Conservation (phyloP, 2,797 vertebrate species). For the Coreius guichenoti region DNA sequence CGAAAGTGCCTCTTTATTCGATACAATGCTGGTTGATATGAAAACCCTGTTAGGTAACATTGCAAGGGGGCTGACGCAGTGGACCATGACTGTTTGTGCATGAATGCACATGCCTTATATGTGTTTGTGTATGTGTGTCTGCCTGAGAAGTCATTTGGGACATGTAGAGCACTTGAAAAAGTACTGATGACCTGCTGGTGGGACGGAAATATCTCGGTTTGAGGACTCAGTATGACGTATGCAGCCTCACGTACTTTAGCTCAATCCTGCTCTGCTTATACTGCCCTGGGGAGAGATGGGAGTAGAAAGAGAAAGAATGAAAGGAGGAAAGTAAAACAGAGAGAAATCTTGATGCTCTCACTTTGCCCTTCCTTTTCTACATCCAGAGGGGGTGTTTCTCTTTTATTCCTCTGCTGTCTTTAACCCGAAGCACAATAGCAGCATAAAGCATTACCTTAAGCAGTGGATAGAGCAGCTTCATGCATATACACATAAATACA, state of each 20-base stretch:
- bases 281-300: background rate
- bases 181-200: constrained; percentile 69
- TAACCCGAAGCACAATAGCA: constrained; percentile 19
- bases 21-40: constrained; percentile 23
- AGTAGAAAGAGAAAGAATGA: constrained; percentile 3
- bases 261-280: constrained; percentile 12
- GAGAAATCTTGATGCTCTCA: constrained; percentile 3
- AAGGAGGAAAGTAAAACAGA: constrained; percentile 26
- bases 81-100: constrained; percentile 38
- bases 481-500: background rate
- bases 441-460: constrained; percentile 14
- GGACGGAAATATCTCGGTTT: constrained; percentile 65
- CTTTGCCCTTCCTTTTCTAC: constrained; percentile 17
- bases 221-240: constrained; percentile 8
- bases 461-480: background rate
- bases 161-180: constrained; percentile 71
- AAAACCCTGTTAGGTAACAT: constrained; percentile 27
- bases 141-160: constrained; percentile 63
- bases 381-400: constrained; percentile 13
- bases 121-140: constrained; percentile 31
- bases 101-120: constrained; percentile 28
- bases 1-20: constrained; percentile 33
- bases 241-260: background rate
- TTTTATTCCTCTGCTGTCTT: constrained; percentile 3
- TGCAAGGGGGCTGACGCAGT: constrained; percentile 33